A percentile compares a stretch with the other conserved stretches of the same genome.
phyloP scores from a whole-genome alignment of 2,113 vertebrate species.

The Ranitomeya imitator region DNA sequence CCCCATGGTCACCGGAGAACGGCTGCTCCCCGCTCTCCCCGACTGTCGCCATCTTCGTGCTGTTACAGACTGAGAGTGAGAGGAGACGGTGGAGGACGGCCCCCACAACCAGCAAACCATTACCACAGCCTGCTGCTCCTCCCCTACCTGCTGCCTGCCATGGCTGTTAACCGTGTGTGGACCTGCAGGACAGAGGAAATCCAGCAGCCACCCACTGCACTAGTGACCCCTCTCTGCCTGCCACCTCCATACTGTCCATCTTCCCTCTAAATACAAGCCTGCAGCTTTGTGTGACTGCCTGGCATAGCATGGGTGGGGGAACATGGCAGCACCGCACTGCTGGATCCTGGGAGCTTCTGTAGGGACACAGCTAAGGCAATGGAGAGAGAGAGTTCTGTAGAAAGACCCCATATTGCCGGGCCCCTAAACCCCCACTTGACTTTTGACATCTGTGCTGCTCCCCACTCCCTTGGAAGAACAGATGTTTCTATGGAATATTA shows the following conservation, averaged over 20 bases:
- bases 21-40: slow-evolving; percentile 36
- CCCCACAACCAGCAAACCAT: slow-evolving; percentile 24
- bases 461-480: too few species aligned
- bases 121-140: slow-evolving; percentile 40
- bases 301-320: too few species aligned
- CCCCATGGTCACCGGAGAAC: slow-evolving; percentile 30
- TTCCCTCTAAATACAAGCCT: too few species aligned
- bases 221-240: neutral
- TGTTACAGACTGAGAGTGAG: slow-evolving; percentile 46
- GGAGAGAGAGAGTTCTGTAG: too few species aligned
- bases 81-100: slow-evolving; percentile 21
- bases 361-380: too few species aligned
- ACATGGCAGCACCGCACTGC: too few species aligned
- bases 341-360: neutral
- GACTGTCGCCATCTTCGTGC: slow-evolving; percentile 53
- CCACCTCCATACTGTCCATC: too few species aligned
- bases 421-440: too few species aligned
- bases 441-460: too few species aligned
- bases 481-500: too few species aligned
- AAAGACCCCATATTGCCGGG: too few species aligned
- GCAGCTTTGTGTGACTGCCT: too few species aligned
- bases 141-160: slow-evolving; percentile 51
- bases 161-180: neutral
- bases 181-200: neutral
- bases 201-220: neutral